Percentiles rank a stretch among this genome's conserved stretches.
These are phyloP conservation scores for Dendrocincla tyrannina DNA, from an alignment of 2,797 vertebrate species.

Conservation along the genomic window DNA sequence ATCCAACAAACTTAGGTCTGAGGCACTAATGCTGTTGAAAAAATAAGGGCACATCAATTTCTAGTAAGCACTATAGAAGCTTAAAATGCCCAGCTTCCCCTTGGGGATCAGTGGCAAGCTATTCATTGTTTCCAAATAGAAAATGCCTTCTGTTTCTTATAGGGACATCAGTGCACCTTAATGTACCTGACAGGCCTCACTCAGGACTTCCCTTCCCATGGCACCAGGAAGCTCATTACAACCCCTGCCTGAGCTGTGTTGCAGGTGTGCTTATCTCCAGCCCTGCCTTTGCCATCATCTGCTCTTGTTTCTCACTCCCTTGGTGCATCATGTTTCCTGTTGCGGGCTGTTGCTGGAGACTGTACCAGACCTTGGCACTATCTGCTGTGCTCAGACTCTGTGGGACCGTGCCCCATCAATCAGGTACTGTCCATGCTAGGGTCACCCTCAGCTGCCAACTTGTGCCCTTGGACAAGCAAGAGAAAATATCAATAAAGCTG, in stretches of 20 bases:
- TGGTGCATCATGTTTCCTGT: not conserved
- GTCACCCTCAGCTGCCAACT: not conserved
- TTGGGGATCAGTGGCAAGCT: not conserved
- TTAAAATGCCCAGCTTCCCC: not conserved
- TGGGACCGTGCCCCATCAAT: rapidly evolving
- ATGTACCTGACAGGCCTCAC: not conserved
- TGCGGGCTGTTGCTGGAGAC: not conserved
- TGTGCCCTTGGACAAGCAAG: not conserved
- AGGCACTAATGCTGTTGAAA: not conserved
- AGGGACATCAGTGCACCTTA: too few species aligned
- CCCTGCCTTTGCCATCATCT: not conserved
- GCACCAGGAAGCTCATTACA: not conserved
- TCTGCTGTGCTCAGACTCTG: not conserved
- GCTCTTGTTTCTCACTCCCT: not conserved
- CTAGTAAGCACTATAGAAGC: not conserved
- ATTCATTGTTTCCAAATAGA: not conserved
- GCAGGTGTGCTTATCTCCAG: not conserved
- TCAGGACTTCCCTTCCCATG: rapidly evolving
- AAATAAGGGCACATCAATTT: slow-evolving; percentile 12
- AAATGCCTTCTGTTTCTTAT: not conserved
- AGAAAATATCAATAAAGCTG: not conserved
- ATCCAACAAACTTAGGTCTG: slow-evolving; percentile 25
- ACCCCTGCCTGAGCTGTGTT: not conserved
- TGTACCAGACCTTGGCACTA: not conserved
- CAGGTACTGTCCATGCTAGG: not conserved